These are phyloP conservation scores for Varroa destructor DNA, from an alignment of 1,140 invertebrate genomes.

Conservation along the genomic window DNA sequence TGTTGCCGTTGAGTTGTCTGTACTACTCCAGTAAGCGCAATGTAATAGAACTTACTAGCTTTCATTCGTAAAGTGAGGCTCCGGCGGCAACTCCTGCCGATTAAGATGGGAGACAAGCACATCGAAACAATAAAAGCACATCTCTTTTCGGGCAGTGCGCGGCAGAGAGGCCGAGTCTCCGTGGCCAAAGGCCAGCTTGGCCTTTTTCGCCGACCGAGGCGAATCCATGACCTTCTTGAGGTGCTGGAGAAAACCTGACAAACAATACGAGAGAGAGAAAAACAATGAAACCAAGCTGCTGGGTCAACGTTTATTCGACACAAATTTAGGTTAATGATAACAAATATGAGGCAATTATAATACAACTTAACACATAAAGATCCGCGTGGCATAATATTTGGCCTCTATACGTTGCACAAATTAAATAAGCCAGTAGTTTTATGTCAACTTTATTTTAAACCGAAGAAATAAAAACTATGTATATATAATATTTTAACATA, in stretches of 20 bases:
- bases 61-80: constrained; percentile 81
- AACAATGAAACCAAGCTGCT: neutral
- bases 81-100: constrained; percentile 73
- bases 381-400: too few species aligned
- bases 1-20: constrained; percentile 4
- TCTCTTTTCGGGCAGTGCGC: constrained; percentile 47
- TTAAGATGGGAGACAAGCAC: constrained; percentile 84
- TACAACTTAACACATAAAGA: too few species aligned
- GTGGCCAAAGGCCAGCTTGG: constrained; percentile 4
- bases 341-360: too few species aligned
- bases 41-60: constrained; percentile 65
- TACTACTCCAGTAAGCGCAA: constrained; percentile 20
- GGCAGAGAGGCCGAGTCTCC: neutral
- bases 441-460: too few species aligned
- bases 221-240: constrained; percentile 27
- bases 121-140: constrained; percentile 98
- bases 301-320: too few species aligned
- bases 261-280: neutral
- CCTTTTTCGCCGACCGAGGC: constrained; percentile 18
- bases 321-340: too few species aligned
- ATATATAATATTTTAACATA: too few species aligned
- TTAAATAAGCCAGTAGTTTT: too few species aligned
- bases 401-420: too few species aligned
- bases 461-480: too few species aligned
- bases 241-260: constrained; percentile 11